Evolutionary conservation across 2,113 vertebrate genomes (phyloP).

Genomic region (Mesocricetus auratus): DNA sequence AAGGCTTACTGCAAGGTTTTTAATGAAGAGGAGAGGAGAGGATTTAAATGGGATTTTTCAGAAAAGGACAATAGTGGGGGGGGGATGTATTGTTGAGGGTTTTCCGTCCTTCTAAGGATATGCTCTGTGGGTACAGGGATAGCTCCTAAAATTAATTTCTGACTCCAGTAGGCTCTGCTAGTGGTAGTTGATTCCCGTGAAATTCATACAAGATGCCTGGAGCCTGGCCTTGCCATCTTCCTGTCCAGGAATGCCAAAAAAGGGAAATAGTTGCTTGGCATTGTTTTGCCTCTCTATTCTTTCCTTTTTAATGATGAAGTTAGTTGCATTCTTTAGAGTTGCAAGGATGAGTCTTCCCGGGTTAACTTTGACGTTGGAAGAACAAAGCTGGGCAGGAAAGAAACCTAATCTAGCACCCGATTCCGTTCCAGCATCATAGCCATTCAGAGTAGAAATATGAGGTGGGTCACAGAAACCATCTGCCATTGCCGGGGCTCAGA

Average conservation of each 20-base stretch:
- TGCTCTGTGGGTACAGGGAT: not conserved
- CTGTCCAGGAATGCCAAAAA: not conserved
- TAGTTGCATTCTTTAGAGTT: not conserved
- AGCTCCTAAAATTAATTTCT: constrained; percentile 21
- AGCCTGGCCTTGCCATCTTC: not conserved
- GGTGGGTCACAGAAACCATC: not conserved
- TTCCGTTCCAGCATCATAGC: not conserved
- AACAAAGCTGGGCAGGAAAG: not conserved
- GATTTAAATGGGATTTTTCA: constrained; percentile 19
- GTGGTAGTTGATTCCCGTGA: not conserved
- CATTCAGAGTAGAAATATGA: not conserved
- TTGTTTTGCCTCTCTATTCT: not conserved
- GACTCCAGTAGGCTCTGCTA: not conserved
- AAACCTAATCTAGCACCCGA: accelerated
- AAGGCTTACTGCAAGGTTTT: not conserved
- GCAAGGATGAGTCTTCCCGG: not conserved
- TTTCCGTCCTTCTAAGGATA: not conserved
- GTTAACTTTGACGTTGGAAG: not conserved
- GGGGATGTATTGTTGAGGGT: not conserved
- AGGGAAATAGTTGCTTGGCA: not conserved
- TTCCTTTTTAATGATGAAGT: not conserved
- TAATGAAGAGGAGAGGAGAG: not conserved
- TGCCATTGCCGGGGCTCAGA: not conserved
- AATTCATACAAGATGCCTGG: not conserved
- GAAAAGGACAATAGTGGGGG: not conserved